Base-by-base conservation (phyloP, 2,888 invertebrate genomes). In the Lithophane ornitopus region DNA sequence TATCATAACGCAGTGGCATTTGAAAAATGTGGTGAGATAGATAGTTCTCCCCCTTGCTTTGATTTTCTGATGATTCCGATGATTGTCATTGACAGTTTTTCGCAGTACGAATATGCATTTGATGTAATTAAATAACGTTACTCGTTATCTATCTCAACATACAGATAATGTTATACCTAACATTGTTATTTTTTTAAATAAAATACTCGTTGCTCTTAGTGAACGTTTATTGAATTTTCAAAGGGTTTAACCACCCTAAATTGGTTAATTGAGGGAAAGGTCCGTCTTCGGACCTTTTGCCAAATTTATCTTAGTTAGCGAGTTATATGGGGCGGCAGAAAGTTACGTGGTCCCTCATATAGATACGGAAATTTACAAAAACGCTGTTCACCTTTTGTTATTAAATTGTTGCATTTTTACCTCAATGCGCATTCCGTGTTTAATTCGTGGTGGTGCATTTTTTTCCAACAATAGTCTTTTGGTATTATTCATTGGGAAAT, bases 201-300 rank as follows among this genome's bases (percentile, higher is more conserved):
- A 67, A 66, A 49, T 16, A 22, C 22, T 61, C 26, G 3, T 88
- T 89, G 89, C 88, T 89, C 88, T 88, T 89, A 90, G 87, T 87
- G 70, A 89, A 82, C 88, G 85, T 87, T 91, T 91, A 91, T 92
- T 92, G 89, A 91, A 92, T 92, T 92, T 90, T 81, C 86, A 87
- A 89, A 90, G 90, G 91, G 92, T 91, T 71, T 89, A 90, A 89
- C 91, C 89, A 88, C 83, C 71, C 88, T 84, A 90, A 91, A 92
- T 92, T 92, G 91, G 85, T 90, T 92, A 92, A 92, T 92, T 92
- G 90, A 91, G 91, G 88, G 88, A 90, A 91, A 89, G 91, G 90
- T 90, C 88, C 87, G 89, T 91, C 90, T 92, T 90, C 80, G 87
- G 89, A 88, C 91, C 90, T 91, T 90, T 89, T 88, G 85, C 85